Evolutionary conservation across 2,113 vertebrate genomes (phyloP).

Genomic region (Scortum barcoo): DNA sequence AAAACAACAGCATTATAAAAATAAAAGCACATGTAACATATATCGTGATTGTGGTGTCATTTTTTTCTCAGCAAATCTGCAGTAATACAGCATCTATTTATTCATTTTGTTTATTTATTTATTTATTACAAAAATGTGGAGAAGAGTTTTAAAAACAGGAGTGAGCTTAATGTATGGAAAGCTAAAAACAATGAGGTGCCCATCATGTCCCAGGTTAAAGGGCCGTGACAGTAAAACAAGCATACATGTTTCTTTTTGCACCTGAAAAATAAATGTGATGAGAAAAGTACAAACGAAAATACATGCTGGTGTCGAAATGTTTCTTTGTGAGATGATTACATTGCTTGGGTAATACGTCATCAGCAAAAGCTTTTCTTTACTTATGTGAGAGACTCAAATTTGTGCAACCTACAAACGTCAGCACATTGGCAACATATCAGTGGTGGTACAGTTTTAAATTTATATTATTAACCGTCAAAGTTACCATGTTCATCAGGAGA

Average conservation of each 20-base stretch:
- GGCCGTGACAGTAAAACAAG: conserved; percentile 24
- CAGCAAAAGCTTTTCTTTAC: conserved; percentile 61
- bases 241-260: conserved; percentile 33
- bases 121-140: conserved; percentile 73
- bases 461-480: conserved; percentile 40
- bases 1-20: conserved; percentile 87
- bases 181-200: conserved; percentile 39
- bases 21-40: conserved; percentile 85
- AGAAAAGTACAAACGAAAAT: conserved; percentile 32
- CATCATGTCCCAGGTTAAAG: conserved; percentile 20
- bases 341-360: conserved; percentile 66
- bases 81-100: conserved; percentile 68
- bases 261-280: conserved; percentile 23
- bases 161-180: conserved; percentile 35
- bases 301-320: conserved; percentile 61
- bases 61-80: conserved; percentile 53
- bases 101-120: conserved; percentile 35
- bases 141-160: conserved; percentile 53
- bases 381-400: conserved; percentile 50
- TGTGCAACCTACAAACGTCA: conserved; percentile 74
- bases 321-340: conserved; percentile 46
- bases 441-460: conserved; percentile 52
- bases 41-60: conserved; percentile 70
- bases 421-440: conserved; percentile 59
- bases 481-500: conserved; percentile 49